phyloP scores from a whole-genome alignment of 2,888 invertebrate genomes.

The Barypeithes pellucidus region DNA sequence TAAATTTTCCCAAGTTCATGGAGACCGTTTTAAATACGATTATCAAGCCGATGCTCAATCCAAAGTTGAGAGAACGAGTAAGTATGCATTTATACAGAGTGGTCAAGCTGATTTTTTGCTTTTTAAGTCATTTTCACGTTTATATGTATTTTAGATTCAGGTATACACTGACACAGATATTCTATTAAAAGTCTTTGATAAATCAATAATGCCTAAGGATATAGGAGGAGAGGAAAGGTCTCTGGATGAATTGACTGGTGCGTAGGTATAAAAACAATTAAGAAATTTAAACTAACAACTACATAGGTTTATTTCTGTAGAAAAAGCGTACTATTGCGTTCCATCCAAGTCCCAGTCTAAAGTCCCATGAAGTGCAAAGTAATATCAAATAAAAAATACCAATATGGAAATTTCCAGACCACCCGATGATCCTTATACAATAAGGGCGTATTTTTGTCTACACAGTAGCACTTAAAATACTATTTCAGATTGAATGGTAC shows the following conservation, averaged over 20 bases:
- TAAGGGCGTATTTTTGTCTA: too few species aligned
- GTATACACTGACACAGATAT: constrained; percentile 47
- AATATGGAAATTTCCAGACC: too few species aligned
- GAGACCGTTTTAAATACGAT: constrained; percentile 17
- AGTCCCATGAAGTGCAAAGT: too few species aligned
- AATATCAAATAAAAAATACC: too few species aligned
- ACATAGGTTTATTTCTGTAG: too few species aligned
- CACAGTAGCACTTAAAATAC: too few species aligned
- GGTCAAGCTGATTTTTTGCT: not conserved
- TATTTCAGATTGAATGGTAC: too few species aligned
- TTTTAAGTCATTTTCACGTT: not conserved
- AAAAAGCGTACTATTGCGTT: too few species aligned
- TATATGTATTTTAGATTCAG: constrained; percentile 1
- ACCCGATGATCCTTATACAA: too few species aligned
- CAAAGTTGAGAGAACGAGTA: constrained; percentile 23
- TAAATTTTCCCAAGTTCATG: constrained; percentile 36
- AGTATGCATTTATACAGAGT: constrained; percentile 5
- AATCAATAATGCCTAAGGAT: constrained; percentile 16
- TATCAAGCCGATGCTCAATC: constrained; percentile 6
- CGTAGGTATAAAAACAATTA: not conserved
- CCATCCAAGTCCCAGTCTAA: too few species aligned
- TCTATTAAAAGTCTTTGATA: constrained; percentile 46
- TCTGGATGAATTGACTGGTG: constrained; percentile 54
- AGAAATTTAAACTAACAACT: too few species aligned
- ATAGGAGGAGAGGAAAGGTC: constrained; percentile 42